Evolutionary conservation across 2,113 vertebrate species (phyloP).

Genomic region (Helogale parvula): DNA sequence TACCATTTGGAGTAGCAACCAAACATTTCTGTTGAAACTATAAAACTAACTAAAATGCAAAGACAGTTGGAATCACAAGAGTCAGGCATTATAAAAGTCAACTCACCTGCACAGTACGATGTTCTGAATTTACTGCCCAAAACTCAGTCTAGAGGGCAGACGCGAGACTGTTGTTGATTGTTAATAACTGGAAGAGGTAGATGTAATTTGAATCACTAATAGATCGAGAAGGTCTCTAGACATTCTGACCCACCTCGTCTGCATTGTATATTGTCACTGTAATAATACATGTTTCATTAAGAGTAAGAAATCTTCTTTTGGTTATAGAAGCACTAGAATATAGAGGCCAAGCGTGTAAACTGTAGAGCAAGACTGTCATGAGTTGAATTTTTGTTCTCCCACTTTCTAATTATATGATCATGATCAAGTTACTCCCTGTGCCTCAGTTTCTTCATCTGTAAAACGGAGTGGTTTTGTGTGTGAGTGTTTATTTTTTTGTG

Average conservation of each 20-base stretch:
- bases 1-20: neutral
- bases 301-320: neutral
- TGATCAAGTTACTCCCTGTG: neutral
- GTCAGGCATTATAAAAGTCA: neutral
- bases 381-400: neutral
- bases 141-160: neutral
- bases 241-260: neutral
- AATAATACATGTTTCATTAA: neutral
- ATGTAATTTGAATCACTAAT: neutral
- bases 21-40: neutral
- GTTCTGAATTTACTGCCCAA: neutral
- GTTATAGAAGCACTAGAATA: neutral
- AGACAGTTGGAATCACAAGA: neutral
- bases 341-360: neutral
- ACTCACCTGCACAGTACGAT: neutral
- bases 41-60: neutral
- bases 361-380: neutral
- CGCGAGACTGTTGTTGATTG: neutral
- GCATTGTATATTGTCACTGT: neutral
- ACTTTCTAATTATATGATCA: neutral
- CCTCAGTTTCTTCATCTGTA: neutral
- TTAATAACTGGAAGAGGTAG: neutral
- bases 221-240: neutral
- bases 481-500: no score
- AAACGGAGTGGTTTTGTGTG: neutral